Evolutionary conservation across 1,140 invertebrate genomes (phyloP), one percentile per base, ranked within the genome.

Genomic region (Rhopalosiphum padi): DNA sequence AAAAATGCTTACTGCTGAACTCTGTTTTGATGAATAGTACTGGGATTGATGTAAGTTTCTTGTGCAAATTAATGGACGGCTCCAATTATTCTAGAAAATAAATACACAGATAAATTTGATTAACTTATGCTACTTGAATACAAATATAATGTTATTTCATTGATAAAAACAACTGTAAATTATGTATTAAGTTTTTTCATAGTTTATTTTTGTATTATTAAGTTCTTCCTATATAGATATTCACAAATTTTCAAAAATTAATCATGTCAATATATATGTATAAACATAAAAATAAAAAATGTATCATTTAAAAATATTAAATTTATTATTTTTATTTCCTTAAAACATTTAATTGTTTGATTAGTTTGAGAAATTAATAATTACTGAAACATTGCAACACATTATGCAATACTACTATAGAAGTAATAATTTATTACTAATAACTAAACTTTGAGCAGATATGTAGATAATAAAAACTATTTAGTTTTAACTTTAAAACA

Each of bases 11-110:
- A 91, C 60, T 25, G 77, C 15, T 91, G 68, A 15, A 93, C 35
- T 55, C 30, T 83, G 25, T 51, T 93, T 93, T 21, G 91, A 86
- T 48, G 48, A 93, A 77, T 93, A 93, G 87, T 94, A 91, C 30
- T 94, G 93, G 51, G 94, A 94, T 93, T 94, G 94, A 93, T 94
- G 94, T 93, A 94, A 93, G 68, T 94, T 94, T 93, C 94, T 94
- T 18, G 94, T 93, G 37, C 46, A 55, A n/a, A 94, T 43, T 51
- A 93, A 48, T 46, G 94, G 89, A 85, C 92, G 90, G 92, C 88
- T 55, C 41, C 88, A 87, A 94, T 88, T 87, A 46, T 94, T 94
- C 94, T 94, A 93, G 77, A 94, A 94, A 90, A 22, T 68, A 83
- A 87, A 92, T 55, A 30, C 21, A 43, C 1, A 90, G 2, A 60